phyloP scores from a whole-genome alignment of 2,797 vertebrate genomes.

The Paguma larvata region DNA sequence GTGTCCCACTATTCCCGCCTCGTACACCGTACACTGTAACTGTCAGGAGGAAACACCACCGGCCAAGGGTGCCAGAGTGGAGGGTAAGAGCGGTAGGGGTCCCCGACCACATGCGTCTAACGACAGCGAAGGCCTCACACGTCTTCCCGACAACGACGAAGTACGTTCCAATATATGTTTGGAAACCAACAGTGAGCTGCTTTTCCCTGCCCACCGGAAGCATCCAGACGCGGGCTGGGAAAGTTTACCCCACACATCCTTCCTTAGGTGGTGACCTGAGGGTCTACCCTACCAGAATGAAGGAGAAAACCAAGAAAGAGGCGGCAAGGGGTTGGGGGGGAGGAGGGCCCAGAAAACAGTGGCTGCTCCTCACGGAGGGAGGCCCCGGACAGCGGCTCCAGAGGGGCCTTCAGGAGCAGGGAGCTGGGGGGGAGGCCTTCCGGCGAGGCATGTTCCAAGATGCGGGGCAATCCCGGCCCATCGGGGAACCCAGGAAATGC shows the following conservation, averaged over 20 bases:
- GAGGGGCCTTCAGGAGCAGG: fast-evolving
- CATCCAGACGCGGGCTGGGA: neutral
- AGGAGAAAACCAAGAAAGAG: neutral
- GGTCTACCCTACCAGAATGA: neutral
- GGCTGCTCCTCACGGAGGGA: neutral
- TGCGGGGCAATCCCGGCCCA: fast-evolving
- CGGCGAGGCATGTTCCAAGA: fast-evolving
- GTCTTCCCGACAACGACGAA: neutral
- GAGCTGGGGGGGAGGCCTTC: too few relatives aligned
- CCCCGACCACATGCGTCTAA: neutral
- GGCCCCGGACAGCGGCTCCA: neutral
- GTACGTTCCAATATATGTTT: neutral
- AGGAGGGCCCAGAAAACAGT: neutral
- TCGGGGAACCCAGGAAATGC: neutral
- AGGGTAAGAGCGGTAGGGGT: neutral
- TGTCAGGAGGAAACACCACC: neutral
- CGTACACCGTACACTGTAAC: fast-evolving
- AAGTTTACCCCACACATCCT: too few relatives aligned
- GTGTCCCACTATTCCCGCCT: neutral
- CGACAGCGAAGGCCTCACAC: neutral
- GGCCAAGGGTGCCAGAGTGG: neutral
- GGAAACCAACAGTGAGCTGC: neutral
- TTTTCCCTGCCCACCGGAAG: neutral
- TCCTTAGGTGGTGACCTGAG: neutral
- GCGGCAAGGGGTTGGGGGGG: too few relatives aligned